Conservation (phyloP, 2,888 invertebrate species). For the Bursaphelenchus okinawaensis region DNA sequence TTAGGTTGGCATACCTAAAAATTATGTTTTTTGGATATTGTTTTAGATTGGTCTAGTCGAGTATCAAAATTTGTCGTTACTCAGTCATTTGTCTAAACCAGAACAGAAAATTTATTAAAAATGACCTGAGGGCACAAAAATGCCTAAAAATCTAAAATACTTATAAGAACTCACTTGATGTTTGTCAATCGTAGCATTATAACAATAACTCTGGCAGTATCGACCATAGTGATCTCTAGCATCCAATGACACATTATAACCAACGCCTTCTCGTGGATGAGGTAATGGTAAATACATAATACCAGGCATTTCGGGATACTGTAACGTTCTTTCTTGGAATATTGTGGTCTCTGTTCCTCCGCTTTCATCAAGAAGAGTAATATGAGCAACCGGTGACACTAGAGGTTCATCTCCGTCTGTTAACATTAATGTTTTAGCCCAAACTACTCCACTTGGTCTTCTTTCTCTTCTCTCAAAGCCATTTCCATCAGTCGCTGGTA, state of each 20-base stretch:
- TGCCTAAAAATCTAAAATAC: too few species aligned
- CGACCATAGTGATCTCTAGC: constrained; percentile 50
- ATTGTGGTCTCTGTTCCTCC: constrained; percentile 23
- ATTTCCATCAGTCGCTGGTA: constrained; percentile 33
- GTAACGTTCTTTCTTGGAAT: constrained; percentile 23
- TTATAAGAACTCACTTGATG: constrained; percentile 53
- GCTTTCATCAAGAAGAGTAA: constrained; percentile 26
- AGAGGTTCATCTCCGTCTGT: constrained; percentile 32
- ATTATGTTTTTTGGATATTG: not conserved
- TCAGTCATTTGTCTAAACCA: too few species aligned
- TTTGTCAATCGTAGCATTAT: constrained; percentile 44
- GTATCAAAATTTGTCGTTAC: too few species aligned
- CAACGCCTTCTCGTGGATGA: constrained; percentile 37
- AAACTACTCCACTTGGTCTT: constrained; percentile 36
- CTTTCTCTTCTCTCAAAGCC: constrained; percentile 26
- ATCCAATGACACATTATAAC: constrained; percentile 38
- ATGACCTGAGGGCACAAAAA: too few species aligned
- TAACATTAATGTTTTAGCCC: constrained; percentile 51
- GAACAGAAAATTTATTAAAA: too few species aligned
- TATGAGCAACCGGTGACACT: constrained; percentile 30
- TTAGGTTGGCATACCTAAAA: constrained; percentile 47
- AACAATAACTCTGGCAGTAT: constrained; percentile 54
- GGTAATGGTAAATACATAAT: constrained; percentile 49
- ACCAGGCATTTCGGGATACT: constrained; percentile 46
- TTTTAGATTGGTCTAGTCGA: too few species aligned